Base-by-base conservation (phyloP, 2,797 vertebrate genomes). In the Smutsia gigantea region DNA sequence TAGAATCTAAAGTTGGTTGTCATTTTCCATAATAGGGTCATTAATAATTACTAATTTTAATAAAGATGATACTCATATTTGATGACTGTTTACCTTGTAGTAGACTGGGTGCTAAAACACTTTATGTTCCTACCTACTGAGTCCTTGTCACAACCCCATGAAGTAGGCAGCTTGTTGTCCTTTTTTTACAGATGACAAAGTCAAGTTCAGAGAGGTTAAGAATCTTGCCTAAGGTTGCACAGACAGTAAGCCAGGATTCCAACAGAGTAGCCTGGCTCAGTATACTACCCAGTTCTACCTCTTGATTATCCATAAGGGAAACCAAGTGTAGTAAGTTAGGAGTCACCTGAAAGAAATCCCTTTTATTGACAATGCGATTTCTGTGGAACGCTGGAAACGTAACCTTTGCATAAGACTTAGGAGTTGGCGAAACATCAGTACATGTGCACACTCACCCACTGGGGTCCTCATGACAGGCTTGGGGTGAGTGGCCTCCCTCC, bases 1-100 rank as follows among this genome's bases (percentile, higher is more conserved):
- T 72, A 51, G 17, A 61, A 53, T 34, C 63, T 81, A 51, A 78
- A 82, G 31, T 75, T 71, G 74, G 37, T 68, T 25, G 66, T 46
- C 68, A 46, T n/a, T 92, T 95, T 25, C 31, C 87, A 4, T 31
- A 55, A 31, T 79, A 74, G 29, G 7, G 2, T 17, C 29, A 72
- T 46, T 46, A 68, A 59, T 69, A 86, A 61, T 68, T 27, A 61
- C 69, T 37, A 19, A 37, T 72, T 92, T 88, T 51, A 71, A 27
- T 34, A 46, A 15, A 15, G 2, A 72, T 39, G 15, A 66, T 29
- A 37, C 23, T 74, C 77, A 66, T 4, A 37, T 51, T 51, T 68
- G 19, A 39, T n/a, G 46, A 27, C 25, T 66, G 2, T 8, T 87
- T 79, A 82, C 14, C 55, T 29, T 79, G 5, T 39, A 42, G 57